Base-by-base conservation (phyloP, 2,797 vertebrate genomes). In the Dipus sagitta region DNA sequence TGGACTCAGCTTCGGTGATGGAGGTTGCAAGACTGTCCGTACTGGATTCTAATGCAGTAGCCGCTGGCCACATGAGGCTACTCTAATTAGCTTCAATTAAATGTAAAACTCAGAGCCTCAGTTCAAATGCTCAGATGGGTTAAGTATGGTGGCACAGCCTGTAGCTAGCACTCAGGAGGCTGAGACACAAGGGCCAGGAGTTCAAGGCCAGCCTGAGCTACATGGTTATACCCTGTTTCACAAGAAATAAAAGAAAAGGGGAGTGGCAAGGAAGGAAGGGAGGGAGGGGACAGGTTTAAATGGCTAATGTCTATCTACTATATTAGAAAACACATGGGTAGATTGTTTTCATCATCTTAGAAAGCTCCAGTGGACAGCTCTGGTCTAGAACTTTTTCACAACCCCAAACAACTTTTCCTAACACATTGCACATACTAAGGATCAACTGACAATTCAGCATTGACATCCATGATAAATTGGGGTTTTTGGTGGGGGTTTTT, bases 21-120 rank as follows among this genome's bases (percentile, higher is more conserved):
- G 17, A 5, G 1, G 1, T 34, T 67, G 3, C 28, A 67, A 28
- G 5, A 67, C 3, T 60, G 7, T 82, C 70, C 67, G n/a, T 26
- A 52, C 26, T 32, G 21, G 84, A 68, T 28, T 74, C 58, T 21
- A 30, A 1, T 42, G 34, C 21, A 21, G 26, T 42, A 65, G 72
- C 60, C 30, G 38, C 68, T 80, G 83, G 38, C 62, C 80, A 79
- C 18, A 4, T 52, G 20, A 88, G 68, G 42, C 30, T 83, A 70
- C n/a, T 83, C 68, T 71, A 86, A 62, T 42, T 67, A 80, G 76
- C 58, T 90, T 85, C 80, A 88, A 72, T 88, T 88, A 24, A 58
- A 65, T 88, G 34, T 88, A 79, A 95, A 93, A 80, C 20, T 92
- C 24, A 38, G 18, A 64, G 90, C 58, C 34, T 83, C 65, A 1